Evolutionary conservation across 2,797 vertebrate genomes (phyloP).

Genomic region (Cichlasoma orientale): DNA sequence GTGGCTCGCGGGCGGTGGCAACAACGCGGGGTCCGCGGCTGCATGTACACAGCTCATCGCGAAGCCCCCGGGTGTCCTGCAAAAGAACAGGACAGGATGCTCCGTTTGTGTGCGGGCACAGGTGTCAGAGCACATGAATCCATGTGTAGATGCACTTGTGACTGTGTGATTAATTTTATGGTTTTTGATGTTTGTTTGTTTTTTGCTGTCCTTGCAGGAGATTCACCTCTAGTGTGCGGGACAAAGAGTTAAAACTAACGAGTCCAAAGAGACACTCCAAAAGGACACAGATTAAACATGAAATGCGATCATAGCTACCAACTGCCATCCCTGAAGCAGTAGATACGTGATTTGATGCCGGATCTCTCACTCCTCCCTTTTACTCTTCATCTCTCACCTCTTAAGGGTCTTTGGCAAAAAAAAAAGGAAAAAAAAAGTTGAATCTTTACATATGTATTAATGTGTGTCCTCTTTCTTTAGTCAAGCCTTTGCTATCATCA

Average conservation of each 20-base stretch:
- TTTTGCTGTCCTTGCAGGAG: background rate
- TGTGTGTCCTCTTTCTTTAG: constrained; percentile 6
- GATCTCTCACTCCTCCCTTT: constrained; percentile 18
- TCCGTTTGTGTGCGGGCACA: constrained; percentile 45
- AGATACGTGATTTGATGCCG: constrained; percentile 42
- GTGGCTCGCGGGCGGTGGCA: constrained; percentile 45
- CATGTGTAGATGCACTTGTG: constrained; percentile 23
- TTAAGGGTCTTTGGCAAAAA: constrained; percentile 1
- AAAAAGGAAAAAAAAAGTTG: constrained; percentile 6
- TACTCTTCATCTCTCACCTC: constrained; percentile 15
- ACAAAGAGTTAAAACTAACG: background rate
- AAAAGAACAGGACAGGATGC: constrained; percentile 20
- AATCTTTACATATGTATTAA: constrained; percentile 10
- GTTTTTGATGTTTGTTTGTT: background rate
- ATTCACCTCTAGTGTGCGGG: background rate
- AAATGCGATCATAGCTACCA: constrained; percentile 48
- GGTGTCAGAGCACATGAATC: constrained; percentile 36
- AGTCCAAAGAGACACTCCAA: constrained; percentile 20
- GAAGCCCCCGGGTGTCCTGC: constrained; percentile 40
- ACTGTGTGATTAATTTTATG: constrained; percentile 29
- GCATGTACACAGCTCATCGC: constrained; percentile 21
- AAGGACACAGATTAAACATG: constrained; percentile 43
- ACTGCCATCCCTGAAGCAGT: constrained; percentile 51
- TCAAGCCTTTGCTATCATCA: constrained; percentile 42
- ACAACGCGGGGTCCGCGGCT: constrained; percentile 35